Evolutionary conservation across 2,113 vertebrate genomes (phyloP), one percentile per base, ranked within the genome.

Genomic region (Hymenochirus boettgeri): DNA sequence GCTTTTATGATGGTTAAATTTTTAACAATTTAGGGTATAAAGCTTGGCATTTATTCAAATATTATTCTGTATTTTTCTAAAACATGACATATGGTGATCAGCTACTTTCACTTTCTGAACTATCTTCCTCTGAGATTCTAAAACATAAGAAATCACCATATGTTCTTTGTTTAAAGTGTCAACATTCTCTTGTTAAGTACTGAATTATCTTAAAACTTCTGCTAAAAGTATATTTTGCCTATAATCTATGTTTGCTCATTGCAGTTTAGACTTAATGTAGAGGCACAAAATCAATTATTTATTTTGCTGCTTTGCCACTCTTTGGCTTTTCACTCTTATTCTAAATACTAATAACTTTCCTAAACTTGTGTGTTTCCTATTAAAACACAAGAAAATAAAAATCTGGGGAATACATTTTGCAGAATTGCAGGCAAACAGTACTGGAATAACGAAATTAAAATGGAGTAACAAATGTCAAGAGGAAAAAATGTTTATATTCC

Each of bases 81-180:
- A 57, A 57, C 26, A 37, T 35, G 31, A 35, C 54, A 57, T 57
- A 57, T 57, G 54, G n/a, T 57, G 54, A 57, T 57, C 54, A 57
- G 27, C 29, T 57, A 57, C 19, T 19, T 37, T 57, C 19, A 21
- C 29, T 57, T 35, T 37, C 27, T 57, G 27, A 57, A 57, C 54
- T 33, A 13, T 37, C 21, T 15, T 57, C 29, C 54, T 57, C 23
- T 33, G 54, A 57, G 54, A 57, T 35, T 27, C 29, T 31, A 57
- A 55, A 57, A 57, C 54, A 57, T 19, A 22, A 57, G 31, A 57
- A 21, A 21, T 22, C 29, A 35, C 54, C 54, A 57, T 57, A 57
- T 57, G 54, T 57, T 57, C 27, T 1, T 29, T 57, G 54, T 57
- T 57, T 22, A 29, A 29, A 35, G 18, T 57, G 54, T 57, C 54